Conservation (phyloP, 2,888 invertebrate genomes). For the Philereme vetulata region DNA sequence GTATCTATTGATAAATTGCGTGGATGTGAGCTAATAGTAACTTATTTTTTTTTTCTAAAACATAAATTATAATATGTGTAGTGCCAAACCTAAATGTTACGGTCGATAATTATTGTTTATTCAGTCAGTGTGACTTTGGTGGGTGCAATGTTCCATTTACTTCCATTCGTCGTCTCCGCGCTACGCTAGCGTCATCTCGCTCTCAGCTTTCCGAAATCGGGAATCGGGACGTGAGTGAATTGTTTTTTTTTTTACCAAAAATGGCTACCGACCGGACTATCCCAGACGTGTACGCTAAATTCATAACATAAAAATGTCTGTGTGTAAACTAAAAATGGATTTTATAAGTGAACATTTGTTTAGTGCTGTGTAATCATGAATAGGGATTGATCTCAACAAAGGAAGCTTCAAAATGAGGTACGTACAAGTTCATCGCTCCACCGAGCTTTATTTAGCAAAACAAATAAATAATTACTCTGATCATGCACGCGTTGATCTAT, state of each 20-base stretch:
- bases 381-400: constrained; percentile 79
- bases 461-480: constrained; percentile 76
- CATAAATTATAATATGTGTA: constrained; percentile 1
- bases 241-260: constrained; percentile 76
- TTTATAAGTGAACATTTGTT: constrained; percentile 80
- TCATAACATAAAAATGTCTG: constrained; percentile 67
- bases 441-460: constrained; percentile 75
- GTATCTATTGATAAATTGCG: neutral
- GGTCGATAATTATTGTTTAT: neutral
- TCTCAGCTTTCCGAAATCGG: constrained; percentile 69
- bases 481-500: constrained; percentile 68
- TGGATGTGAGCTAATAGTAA: constrained; percentile 6
- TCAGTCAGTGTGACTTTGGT: constrained; percentile 33
- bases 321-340: constrained; percentile 75
- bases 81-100: constrained; percentile 2
- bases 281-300: constrained; percentile 64
- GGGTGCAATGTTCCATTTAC: constrained; percentile 64
- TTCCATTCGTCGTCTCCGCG: constrained; percentile 63
- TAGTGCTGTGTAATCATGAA: constrained; percentile 79
- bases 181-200: constrained; percentile 73
- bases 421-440: constrained; percentile 73
- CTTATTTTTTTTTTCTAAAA: constrained; percentile 8
- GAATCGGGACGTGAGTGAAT: constrained; percentile 65
- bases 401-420: constrained; percentile 81
- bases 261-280: constrained; percentile 73